phyloP scores from a whole-genome alignment of 2,888 invertebrate genomes.

The Malthinus seriepunctatus region DNA sequence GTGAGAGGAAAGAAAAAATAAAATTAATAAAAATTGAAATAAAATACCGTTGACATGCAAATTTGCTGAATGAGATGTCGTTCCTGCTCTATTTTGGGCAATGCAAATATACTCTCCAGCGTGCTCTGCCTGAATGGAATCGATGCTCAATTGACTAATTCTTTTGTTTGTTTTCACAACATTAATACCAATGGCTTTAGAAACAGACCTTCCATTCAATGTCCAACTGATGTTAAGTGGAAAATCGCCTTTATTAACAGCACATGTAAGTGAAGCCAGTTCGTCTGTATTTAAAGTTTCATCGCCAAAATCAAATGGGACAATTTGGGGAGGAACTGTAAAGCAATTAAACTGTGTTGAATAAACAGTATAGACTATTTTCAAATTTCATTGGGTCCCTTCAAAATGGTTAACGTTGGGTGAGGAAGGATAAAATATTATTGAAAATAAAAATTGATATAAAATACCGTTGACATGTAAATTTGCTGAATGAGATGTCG shows the following conservation, averaged over 20 bases:
- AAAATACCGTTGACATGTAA: slow-evolving; percentile 58
- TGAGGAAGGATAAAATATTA: too few relatives aligned
- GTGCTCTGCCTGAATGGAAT: slow-evolving; percentile 63
- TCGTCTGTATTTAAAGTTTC: slow-evolving; percentile 68
- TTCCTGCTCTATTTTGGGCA: slow-evolving; percentile 62
- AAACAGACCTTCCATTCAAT: slow-evolving; percentile 52
- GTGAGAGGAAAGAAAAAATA: too few relatives aligned
- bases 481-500: slow-evolving; percentile 34
- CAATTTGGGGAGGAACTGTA: slow-evolving; percentile 55
- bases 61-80: slow-evolving; percentile 34
- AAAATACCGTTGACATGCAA: slow-evolving; percentile 58
- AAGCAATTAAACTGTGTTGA: slow-evolving; percentile 19
- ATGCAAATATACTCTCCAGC: slow-evolving; percentile 68
- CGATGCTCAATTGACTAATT: slow-evolving; percentile 63
- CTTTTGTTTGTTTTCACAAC: slow-evolving; percentile 56
- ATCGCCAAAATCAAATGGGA: slow-evolving; percentile 61
- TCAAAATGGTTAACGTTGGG: too few relatives aligned
- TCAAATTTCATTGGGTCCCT: too few relatives aligned
- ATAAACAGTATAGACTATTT: too few relatives aligned
- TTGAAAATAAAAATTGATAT: not conserved
- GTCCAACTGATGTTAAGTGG: slow-evolving; percentile 67
- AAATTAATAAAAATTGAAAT: too few relatives aligned
- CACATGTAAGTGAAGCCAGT: slow-evolving; percentile 68
- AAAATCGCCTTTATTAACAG: slow-evolving; percentile 71
- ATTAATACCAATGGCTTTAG: slow-evolving; percentile 57